Evolutionary conservation across 2,113 vertebrate species (phyloP).

Genomic region (Proterorhinus semilunaris): DNA sequence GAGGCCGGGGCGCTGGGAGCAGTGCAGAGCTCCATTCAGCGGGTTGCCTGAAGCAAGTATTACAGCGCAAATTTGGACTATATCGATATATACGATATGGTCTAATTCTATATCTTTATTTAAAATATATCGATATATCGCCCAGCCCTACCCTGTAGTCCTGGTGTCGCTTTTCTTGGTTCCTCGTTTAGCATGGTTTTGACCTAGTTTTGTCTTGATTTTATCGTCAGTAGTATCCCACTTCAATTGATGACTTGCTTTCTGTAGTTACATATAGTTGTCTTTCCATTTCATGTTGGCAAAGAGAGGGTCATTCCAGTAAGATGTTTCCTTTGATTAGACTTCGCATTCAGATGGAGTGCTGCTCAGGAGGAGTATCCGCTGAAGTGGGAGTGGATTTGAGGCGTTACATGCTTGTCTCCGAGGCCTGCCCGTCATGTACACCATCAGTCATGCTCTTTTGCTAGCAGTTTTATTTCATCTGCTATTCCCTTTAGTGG

Average conservation of each 20-base stretch:
- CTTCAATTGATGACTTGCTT: conserved; percentile 16
- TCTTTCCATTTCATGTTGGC: conserved; percentile 15
- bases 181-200: neutral
- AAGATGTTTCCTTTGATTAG: conserved; percentile 52
- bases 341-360: conserved; percentile 50
- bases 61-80: no score
- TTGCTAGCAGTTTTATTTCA: conserved; percentile 74
- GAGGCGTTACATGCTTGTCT: conserved; percentile 65
- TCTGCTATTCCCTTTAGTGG: conserved; percentile 72
- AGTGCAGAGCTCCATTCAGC: no score
- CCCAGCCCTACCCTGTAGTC: neutral
- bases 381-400: conserved; percentile 16
- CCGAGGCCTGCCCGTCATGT: conserved; percentile 71
- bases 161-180: neutral
- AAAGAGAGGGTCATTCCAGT: conserved; percentile 35
- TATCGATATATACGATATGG: no score
- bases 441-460: conserved; percentile 77
- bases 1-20: no score
- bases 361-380: conserved; percentile 16
- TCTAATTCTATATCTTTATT: no score
- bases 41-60: no score
- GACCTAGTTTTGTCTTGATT: neutral
- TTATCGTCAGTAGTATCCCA: neutral
- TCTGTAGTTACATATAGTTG: conserved; percentile 1
- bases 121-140: no score